Percentiles rank a stretch among this genome's conserved stretches.
Evolutionary conservation across 2,888 invertebrate genomes (phyloP).

Genomic region (Pherbina coryleti): DNA sequence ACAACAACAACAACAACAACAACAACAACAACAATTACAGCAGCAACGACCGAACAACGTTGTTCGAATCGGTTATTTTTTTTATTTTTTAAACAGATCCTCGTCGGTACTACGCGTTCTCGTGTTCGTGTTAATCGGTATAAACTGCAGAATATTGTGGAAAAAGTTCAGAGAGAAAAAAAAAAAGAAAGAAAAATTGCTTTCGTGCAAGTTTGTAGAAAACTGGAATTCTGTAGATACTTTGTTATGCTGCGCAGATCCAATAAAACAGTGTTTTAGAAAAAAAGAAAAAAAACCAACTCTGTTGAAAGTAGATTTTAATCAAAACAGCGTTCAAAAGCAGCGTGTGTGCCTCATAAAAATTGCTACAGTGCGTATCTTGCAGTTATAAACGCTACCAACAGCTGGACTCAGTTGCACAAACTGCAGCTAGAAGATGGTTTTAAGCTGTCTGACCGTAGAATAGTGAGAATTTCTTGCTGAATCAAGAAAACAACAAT

Average conservation of each 20-base stretch:
- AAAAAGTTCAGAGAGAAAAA: background rate
- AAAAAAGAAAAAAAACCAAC: background rate
- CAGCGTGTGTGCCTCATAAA: background rate
- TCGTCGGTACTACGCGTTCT: background rate
- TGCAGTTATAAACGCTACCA: background rate
- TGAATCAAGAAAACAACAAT: background rate
- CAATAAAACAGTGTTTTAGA: no score
- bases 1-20: background rate
- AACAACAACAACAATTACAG: background rate
- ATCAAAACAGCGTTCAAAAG: background rate
- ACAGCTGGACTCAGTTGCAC: no score
- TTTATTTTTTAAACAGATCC: conserved; percentile 4
- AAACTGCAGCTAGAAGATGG: no score
- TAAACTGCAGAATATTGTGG: background rate
- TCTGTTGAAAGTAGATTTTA: background rate
- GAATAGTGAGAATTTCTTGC: background rate
- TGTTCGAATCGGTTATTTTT: background rate
- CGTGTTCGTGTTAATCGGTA: background rate
- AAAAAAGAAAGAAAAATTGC: background rate
- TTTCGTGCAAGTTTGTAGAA: background rate
- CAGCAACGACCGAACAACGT: background rate
- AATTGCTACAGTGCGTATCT: background rate
- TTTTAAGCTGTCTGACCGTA: no score
- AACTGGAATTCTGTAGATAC: background rate
- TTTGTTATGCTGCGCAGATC: background rate